Conservation (phyloP, 2,888 invertebrate genomes). For the Synergus gifuensis region DNA sequence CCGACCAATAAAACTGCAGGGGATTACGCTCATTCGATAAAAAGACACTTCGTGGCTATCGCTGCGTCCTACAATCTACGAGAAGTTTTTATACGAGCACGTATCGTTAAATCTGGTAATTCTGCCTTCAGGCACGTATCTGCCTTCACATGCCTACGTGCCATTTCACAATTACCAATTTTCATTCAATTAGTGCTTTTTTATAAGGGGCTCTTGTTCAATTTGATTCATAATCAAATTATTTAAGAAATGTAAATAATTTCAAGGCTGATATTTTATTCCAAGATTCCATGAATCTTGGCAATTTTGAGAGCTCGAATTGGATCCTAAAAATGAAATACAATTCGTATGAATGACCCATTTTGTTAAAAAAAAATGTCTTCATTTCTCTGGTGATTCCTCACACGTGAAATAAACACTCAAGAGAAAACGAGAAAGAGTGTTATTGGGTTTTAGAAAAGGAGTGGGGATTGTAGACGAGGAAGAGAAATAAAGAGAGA, state of each 20-base stretch:
- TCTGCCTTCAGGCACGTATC: constrained; percentile 14
- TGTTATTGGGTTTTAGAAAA: background rate
- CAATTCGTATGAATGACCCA: too few relatives aligned
- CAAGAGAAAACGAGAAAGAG: background rate
- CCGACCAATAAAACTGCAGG: constrained; percentile 64
- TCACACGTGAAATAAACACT: background rate
- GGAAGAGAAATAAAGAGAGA: constrained; percentile 41
- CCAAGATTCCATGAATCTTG: too few relatives aligned
- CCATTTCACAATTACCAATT: constrained; percentile 2
- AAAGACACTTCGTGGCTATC: constrained; percentile 66
- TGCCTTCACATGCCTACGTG: constrained; percentile 6
- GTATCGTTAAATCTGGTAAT: constrained; percentile 32
- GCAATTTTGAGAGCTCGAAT: too few relatives aligned
- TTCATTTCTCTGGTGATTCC: background rate
- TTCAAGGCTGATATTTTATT: background rate
- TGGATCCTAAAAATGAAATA: too few relatives aligned
- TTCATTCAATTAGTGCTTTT: constrained; percentile 15
- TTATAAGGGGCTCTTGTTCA: background rate
- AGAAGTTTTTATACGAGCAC: constrained; percentile 33
- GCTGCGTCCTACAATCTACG: constrained; percentile 43
- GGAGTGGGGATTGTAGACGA: background rate
- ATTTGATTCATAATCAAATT: background rate
- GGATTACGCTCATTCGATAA: constrained; percentile 67
- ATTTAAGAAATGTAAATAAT: background rate
- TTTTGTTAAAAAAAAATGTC: too few relatives aligned